Conservation (phyloP, 2,888 invertebrate genomes). For the Harpalus rubripes region DNA sequence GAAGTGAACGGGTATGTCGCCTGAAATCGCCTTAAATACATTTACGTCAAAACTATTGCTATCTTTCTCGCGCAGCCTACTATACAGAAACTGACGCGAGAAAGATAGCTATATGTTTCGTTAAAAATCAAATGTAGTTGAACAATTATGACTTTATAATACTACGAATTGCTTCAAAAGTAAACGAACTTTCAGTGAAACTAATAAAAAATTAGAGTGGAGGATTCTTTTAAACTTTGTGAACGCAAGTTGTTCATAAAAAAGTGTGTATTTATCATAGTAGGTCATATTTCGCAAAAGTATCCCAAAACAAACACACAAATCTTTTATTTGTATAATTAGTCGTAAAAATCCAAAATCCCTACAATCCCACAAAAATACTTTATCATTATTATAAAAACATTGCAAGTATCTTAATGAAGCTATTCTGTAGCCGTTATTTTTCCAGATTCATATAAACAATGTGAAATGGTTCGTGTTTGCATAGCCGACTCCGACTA, state of each 20-base stretch:
- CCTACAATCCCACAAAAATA: conserved; percentile 37
- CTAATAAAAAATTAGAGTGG: too few relatives aligned
- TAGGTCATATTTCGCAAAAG: neutral
- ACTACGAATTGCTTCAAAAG: too few relatives aligned
- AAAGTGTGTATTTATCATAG: neutral
- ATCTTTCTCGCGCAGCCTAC: too few relatives aligned
- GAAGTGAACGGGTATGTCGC: too few relatives aligned
- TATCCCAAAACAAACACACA: conserved; percentile 21
- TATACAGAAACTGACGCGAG: too few relatives aligned
- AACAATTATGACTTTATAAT: too few relatives aligned
- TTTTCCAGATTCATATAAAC: conserved; percentile 54
- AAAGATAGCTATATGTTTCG: too few relatives aligned
- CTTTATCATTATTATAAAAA: conserved; percentile 55
- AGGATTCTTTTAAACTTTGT: too few relatives aligned
- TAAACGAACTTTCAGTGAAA: too few relatives aligned
- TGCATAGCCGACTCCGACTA: conserved; percentile 20
- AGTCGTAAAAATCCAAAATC: conserved; percentile 31
- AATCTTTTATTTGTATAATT: conserved; percentile 49
- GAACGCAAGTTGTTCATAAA: neutral
- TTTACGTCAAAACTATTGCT: too few relatives aligned
- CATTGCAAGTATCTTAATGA: conserved; percentile 43
- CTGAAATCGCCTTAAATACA: too few relatives aligned
- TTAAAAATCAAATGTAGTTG: too few relatives aligned
- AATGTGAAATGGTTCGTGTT: conserved; percentile 49
- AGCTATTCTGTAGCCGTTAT: conserved; percentile 41